Conservation (phyloP, 1,140 invertebrate species). For the Uloborus diversus region DNA sequence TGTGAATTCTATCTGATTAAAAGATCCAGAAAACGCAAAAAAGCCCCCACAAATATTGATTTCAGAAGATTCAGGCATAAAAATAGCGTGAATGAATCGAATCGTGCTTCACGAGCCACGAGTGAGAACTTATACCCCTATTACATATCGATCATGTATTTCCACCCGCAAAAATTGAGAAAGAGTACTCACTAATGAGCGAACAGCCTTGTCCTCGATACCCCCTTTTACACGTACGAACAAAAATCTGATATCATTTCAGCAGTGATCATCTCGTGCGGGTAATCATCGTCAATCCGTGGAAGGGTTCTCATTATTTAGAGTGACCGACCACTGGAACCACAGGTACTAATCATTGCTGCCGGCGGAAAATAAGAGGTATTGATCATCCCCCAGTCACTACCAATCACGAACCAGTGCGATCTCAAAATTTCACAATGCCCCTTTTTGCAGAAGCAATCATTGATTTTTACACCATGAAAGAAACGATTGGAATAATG, state of each 20-base stretch:
- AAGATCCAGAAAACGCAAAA: no score
- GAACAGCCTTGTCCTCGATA: background rate
- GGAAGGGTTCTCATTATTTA: slow-evolving; percentile 18
- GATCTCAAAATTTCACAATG: slow-evolving; percentile 23
- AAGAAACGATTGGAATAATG: slow-evolving; percentile 13
- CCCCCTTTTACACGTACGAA: background rate
- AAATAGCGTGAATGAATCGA: no score
- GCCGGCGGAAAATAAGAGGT: slow-evolving; percentile 14
- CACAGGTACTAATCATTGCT: slow-evolving; percentile 30
- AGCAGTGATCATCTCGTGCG: background rate
- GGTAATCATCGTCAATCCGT: slow-evolving; percentile 1
- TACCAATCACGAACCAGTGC: slow-evolving; percentile 6
- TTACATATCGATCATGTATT: no score
- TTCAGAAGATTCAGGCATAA: no score
- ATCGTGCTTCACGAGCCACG: no score
- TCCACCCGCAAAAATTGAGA: background rate
- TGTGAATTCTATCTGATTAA: no score
- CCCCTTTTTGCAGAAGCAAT: background rate
- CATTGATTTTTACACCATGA: slow-evolving; percentile 23
- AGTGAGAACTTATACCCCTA: no score
- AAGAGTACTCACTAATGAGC: background rate
- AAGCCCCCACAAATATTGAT: no score
- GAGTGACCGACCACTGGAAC: slow-evolving; percentile 20
- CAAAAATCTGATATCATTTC: background rate
- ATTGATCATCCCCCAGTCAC: slow-evolving; percentile 15